A percentile compares a stretch with the other conserved stretches of the same genome.
phyloP scores from a whole-genome alignment of 2,888 invertebrate genomes.

The Hyles lineata region DNA sequence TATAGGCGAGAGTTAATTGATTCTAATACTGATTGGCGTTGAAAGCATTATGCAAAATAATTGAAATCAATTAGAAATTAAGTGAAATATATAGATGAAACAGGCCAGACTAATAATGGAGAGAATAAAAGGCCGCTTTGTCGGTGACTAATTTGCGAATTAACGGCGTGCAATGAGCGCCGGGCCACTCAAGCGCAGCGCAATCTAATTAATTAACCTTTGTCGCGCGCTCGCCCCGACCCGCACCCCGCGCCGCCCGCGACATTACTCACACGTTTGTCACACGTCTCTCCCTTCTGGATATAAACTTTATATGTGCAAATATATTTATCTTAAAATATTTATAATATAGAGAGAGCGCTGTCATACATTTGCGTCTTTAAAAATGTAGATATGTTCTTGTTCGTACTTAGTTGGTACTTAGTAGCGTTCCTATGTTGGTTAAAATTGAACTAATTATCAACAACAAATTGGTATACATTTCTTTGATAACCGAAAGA shows the following conservation, averaged over 20 bases:
- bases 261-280: constrained; percentile 47
- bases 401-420: too few relatives aligned
- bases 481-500: too few relatives aligned
- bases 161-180: constrained; percentile 70
- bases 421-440: too few relatives aligned
- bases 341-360: too few relatives aligned
- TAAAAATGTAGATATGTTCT: too few relatives aligned
- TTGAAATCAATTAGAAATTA: constrained; percentile 61
- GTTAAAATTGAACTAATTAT: too few relatives aligned
- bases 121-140: constrained; percentile 69
- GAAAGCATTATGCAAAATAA: constrained; percentile 38
- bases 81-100: constrained; percentile 64
- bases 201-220: constrained; percentile 78
- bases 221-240: constrained; percentile 51
- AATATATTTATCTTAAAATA: too few relatives aligned
- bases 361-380: too few relatives aligned
- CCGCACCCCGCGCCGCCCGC: constrained; percentile 37
- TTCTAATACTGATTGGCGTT: neutral
- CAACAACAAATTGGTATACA: too few relatives aligned
- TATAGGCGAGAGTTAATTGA: neutral
- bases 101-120: constrained; percentile 58
- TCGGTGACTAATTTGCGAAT: constrained; percentile 75
- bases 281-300: constrained; percentile 37
- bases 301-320: constrained; percentile 30
- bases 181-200: constrained; percentile 70